Conservation (phyloP, 1,140 invertebrate genomes). For the Achroia grisella region DNA sequence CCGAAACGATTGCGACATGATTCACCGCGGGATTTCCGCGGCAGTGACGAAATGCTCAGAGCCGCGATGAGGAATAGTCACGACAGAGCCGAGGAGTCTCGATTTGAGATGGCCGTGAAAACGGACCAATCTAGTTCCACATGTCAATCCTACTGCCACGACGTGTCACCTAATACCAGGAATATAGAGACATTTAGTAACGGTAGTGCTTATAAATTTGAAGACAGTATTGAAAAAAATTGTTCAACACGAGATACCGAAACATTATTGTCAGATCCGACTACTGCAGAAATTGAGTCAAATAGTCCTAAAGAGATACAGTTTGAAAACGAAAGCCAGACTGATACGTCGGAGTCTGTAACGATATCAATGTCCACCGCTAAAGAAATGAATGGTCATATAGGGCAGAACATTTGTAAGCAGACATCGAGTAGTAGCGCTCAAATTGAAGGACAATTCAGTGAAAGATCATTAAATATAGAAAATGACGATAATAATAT, state of each 20-base stretch:
- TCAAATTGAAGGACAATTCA: constrained; percentile 32
- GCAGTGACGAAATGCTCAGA: constrained; percentile 23
- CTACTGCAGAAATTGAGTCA: constrained; percentile 7
- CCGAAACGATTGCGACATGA: constrained; percentile 37
- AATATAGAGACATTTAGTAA: constrained; percentile 8
- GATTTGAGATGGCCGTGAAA: constrained; percentile 1
- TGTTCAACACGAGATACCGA: background rate
- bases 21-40: constrained; percentile 19
- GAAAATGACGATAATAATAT: constrained; percentile 35
- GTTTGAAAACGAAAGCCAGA: constrained; percentile 8
- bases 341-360: constrained; percentile 34
- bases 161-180: constrained; percentile 4
- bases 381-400: constrained; percentile 19
- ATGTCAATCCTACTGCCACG: constrained; percentile 7
- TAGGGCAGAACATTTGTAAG: background rate
- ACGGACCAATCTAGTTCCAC: constrained; percentile 11
- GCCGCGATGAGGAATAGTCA: constrained; percentile 15
- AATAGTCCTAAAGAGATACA: constrained; percentile 16
- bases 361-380: constrained; percentile 35
- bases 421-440: constrained; percentile 18
- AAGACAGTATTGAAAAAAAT: background rate
- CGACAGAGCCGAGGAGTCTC: constrained; percentile 4
- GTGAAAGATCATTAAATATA: constrained; percentile 26
- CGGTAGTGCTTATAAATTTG: constrained; percentile 4
- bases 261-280: constrained; percentile 7